Percentiles rank a stretch among this genome's conserved stretches.
phyloP scores from a whole-genome alignment of 2,888 invertebrate species.

The Diadegma fenestrale region DNA sequence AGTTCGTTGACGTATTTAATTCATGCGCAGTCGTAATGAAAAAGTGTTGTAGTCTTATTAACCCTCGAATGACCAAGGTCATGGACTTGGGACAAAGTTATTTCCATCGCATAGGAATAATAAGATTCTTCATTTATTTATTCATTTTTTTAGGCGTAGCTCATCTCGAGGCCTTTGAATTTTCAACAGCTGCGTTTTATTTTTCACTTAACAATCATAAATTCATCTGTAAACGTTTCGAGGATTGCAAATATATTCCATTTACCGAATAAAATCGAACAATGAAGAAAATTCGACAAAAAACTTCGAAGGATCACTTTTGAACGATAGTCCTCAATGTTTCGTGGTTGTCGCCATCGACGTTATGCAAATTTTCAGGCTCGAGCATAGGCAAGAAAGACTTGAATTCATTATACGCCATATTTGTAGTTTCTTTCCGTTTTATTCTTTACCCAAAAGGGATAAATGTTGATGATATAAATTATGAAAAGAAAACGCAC shows the following conservation, averaged over 20 bases:
- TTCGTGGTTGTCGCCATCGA: conserved; percentile 6
- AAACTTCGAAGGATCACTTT: not conserved
- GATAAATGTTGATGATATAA: conserved; percentile 34
- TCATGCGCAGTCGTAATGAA: conserved; percentile 4
- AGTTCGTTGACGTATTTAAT: conserved; percentile 22
- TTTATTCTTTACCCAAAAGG: conserved; percentile 21
- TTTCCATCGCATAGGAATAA: not conserved
- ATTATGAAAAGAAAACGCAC: too few species aligned
- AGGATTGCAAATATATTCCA: not conserved
- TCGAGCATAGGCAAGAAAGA: conserved; percentile 28
- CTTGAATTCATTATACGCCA: conserved; percentile 47
- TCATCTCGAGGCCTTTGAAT: not conserved
- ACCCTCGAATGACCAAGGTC: conserved; percentile 1
- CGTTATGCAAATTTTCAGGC: conserved; percentile 44
- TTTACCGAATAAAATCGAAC: not conserved
- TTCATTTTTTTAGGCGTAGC: not conserved
- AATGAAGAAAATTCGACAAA: not conserved
- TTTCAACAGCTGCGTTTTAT: not conserved
- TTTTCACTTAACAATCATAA: not conserved
- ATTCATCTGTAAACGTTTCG: not conserved
- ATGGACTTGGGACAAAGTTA: not conserved
- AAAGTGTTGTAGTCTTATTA: conserved; percentile 8
- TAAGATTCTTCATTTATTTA: not conserved
- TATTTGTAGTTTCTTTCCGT: not conserved
- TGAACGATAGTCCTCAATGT: conserved; percentile 25